These are phyloP conservation scores for Criorhina ranunculi DNA, from an alignment of 2,888 invertebrate genomes.

Conservation along the genomic window DNA sequence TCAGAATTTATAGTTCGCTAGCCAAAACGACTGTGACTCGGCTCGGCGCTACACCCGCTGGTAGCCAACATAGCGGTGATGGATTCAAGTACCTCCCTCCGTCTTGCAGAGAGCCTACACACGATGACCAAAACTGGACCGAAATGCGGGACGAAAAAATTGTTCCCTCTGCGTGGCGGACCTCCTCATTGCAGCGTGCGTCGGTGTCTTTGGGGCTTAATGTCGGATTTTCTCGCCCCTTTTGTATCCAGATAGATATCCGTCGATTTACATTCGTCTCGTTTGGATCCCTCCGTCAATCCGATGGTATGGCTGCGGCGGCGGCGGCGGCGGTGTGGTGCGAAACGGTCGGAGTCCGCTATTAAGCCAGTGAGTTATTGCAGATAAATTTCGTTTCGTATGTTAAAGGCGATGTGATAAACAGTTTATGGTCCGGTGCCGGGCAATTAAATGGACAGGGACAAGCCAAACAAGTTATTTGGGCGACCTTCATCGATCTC, in stretches of 20 bases:
- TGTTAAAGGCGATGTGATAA: slow-evolving; percentile 71
- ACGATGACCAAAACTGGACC: slow-evolving; percentile 19
- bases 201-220: slow-evolving; percentile 71
- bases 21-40: slow-evolving; percentile 5
- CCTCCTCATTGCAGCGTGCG: slow-evolving; percentile 49
- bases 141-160: slow-evolving; percentile 46
- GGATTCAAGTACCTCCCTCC: slow-evolving; percentile 10
- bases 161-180: slow-evolving; percentile 13
- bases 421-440: slow-evolving; percentile 69
- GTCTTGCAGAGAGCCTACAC: slow-evolving; percentile 25
- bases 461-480: slow-evolving; percentile 74
- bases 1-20: slow-evolving; percentile 38
- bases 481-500: slow-evolving; percentile 75
- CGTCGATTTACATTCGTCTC: slow-evolving; percentile 68
- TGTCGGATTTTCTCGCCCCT: slow-evolving; percentile 72
- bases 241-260: slow-evolving; percentile 49
- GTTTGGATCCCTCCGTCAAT: slow-evolving; percentile 39
- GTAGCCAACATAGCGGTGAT: background rate
- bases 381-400: slow-evolving; percentile 71
- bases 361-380: slow-evolving; percentile 73
- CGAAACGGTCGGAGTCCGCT: slow-evolving; percentile 59
- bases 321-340: slow-evolving; percentile 32
- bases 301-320: background rate
- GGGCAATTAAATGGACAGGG: slow-evolving; percentile 74
- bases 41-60: slow-evolving; percentile 47